These are phyloP conservation scores for Polypterus senegalus DNA, from an alignment of 2,113 vertebrate species.

Conservation along the genomic window DNA sequence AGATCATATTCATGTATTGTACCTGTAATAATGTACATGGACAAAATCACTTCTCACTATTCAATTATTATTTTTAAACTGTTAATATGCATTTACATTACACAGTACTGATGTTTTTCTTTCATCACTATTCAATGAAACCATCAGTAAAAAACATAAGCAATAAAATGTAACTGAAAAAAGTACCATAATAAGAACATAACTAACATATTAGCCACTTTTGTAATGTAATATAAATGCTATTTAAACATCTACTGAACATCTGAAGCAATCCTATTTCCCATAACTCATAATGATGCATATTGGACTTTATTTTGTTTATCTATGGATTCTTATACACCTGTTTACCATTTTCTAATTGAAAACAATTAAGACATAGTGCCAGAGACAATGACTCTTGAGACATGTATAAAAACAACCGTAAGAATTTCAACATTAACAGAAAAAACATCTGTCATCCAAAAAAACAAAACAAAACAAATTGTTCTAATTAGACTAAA, in stretches of 20 bases:
- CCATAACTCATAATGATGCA: slow-evolving; percentile 25
- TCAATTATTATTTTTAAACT: too few relatives aligned
- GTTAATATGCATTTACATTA: too few relatives aligned
- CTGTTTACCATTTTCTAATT: slow-evolving; percentile 48
- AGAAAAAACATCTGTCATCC: slow-evolving; percentile 39
- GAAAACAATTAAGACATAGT: slow-evolving; percentile 42
- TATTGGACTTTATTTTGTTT: slow-evolving; percentile 31
- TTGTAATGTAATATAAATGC: slow-evolving; percentile 5
- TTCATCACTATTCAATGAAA: too few relatives aligned
- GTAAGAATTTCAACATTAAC: slow-evolving; percentile 28
- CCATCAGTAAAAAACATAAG: too few relatives aligned
- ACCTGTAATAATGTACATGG: too few relatives aligned
- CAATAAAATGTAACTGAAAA: too few relatives aligned
- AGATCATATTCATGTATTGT: too few relatives aligned
- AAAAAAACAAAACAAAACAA: slow-evolving; percentile 32
- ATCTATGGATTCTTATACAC: slow-evolving; percentile 34
- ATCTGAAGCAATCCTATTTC: slow-evolving; percentile 21
- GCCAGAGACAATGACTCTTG: slow-evolving; percentile 24
- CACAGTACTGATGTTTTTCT: too few relatives aligned
- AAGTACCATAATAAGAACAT: too few relatives aligned
- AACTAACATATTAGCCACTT: too few relatives aligned
- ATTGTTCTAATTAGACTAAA: slow-evolving; percentile 35
- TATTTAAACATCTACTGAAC: slow-evolving; percentile 13
- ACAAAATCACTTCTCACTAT: too few relatives aligned
- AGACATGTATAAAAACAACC: slow-evolving; percentile 33